Conservation (phyloP, 2,113 vertebrate species). For the Cygnus atratus region DNA sequence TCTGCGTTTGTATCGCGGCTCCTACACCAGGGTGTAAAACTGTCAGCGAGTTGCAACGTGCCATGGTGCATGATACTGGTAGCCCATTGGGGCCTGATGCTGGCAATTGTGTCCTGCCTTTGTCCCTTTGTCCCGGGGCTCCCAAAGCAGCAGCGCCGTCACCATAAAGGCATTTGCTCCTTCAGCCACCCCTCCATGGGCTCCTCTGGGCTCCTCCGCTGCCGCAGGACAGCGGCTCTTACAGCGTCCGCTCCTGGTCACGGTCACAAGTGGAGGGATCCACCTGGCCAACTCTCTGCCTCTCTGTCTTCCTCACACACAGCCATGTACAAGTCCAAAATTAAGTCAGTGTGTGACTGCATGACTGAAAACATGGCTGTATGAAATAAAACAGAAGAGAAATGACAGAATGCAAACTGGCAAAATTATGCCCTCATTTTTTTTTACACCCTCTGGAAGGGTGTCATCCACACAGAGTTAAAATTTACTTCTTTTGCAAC, state of each 20-base stretch:
- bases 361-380: neutral
- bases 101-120: neutral
- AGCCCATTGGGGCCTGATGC: neutral
- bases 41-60: neutral
- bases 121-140: neutral
- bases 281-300: neutral
- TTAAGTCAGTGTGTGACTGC: neutral
- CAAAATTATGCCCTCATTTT: neutral
- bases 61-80: neutral
- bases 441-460: neutral
- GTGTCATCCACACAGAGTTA: neutral
- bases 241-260: neutral
- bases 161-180: rapidly evolving
- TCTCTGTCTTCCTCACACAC: neutral
- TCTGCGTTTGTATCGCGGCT: neutral
- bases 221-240: neutral
- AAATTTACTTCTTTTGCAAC: neutral
- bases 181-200: neutral
- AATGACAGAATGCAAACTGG: neutral
- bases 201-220: neutral
- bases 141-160: rapidly evolving
- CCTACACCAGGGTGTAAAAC: neutral
- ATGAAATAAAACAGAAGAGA: neutral
- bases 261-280: neutral
- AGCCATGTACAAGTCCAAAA: neutral